Conservation (phyloP, 2,888 invertebrate species). For the Candidula unifasciata region DNA sequence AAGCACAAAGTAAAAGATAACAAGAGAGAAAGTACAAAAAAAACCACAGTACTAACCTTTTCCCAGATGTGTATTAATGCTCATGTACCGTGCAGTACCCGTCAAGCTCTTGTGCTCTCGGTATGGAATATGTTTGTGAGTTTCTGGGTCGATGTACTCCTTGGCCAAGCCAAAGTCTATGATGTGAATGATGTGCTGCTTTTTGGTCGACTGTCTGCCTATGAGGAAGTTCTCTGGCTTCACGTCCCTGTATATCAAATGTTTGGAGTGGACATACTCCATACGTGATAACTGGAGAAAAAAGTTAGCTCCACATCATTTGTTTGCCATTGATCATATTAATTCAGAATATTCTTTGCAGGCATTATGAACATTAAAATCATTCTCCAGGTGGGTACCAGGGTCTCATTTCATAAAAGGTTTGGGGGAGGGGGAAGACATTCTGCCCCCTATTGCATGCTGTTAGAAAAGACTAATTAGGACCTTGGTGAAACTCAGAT, state of each 20-base stretch:
- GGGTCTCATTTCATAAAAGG: too few relatives aligned
- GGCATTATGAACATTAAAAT: too few relatives aligned
- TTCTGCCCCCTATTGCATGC: too few relatives aligned
- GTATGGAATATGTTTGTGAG: conserved; percentile 96
- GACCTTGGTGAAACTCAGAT: too few relatives aligned
- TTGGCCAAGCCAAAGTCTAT: conserved; percentile 99
- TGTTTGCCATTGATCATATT: too few relatives aligned
- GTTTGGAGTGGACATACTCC: conserved; percentile 99
- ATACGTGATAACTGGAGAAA: conserved; percentile 97
- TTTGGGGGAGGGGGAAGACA: too few relatives aligned
- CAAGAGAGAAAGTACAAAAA: neutral
- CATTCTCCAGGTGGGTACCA: too few relatives aligned
- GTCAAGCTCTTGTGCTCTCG: conserved; percentile 99
- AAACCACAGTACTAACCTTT: conserved; percentile 83
- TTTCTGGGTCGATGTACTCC: conserved; percentile 99
- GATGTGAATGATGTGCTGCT: conserved; percentile 99
- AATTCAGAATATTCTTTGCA: too few relatives aligned
- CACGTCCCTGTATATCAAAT: conserved; percentile 99
- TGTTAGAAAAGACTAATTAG: too few relatives aligned
- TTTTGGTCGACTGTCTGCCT: conserved; percentile 96
- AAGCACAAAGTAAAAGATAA: neutral
- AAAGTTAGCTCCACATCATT: conserved; percentile 63
- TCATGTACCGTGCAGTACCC: conserved; percentile 99
- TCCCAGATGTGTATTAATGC: conserved; percentile 99
- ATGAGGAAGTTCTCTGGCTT: conserved; percentile 99